Percentiles rank a stretch among this genome's conserved stretches.
Evolutionary conservation across 2,113 vertebrate genomes (phyloP).

Genomic region (Deroptyus accipitrinus): DNA sequence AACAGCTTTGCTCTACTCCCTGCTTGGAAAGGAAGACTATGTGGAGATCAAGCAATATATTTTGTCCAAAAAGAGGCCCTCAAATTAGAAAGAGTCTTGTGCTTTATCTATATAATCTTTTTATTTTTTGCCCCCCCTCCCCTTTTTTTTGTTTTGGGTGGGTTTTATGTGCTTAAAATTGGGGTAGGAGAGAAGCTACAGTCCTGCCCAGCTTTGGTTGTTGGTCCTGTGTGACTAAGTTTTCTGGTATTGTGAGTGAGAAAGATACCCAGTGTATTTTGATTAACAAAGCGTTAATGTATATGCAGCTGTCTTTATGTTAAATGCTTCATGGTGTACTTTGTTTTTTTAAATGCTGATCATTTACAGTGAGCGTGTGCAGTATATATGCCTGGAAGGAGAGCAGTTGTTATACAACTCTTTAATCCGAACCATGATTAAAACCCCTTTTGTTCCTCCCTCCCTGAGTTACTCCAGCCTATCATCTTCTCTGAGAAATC

Average conservation of each 20-base stretch:
- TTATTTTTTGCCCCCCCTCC: not conserved
- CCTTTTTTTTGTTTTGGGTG: accelerated
- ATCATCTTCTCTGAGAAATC: slow-evolving; percentile 60
- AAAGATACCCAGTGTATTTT: not conserved
- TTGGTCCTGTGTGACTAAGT: accelerated
- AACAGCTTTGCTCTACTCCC: slow-evolving; percentile 32
- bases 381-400: slow-evolving; percentile 62
- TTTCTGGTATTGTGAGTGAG: not conserved
- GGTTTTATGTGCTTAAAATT: not conserved
- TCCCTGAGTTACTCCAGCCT: slow-evolving; percentile 48
- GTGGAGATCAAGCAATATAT: not conserved
- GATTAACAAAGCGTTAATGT: slow-evolving; percentile 32
- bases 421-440: slow-evolving; percentile 61
- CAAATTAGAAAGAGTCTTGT: not conserved
- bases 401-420: slow-evolving; percentile 60
- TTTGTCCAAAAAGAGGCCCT: not conserved
- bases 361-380: slow-evolving; percentile 31
- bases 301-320: slow-evolving; percentile 30
- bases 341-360: slow-evolving; percentile 52
- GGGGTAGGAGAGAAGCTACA: not conserved
- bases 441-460: slow-evolving; percentile 61
- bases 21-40: not conserved
- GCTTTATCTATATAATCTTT: not conserved
- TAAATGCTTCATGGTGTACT: not conserved
- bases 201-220: not conserved